Base-by-base conservation (phyloP, 2,888 invertebrate genomes). In the Adineta ricciae region DNA sequence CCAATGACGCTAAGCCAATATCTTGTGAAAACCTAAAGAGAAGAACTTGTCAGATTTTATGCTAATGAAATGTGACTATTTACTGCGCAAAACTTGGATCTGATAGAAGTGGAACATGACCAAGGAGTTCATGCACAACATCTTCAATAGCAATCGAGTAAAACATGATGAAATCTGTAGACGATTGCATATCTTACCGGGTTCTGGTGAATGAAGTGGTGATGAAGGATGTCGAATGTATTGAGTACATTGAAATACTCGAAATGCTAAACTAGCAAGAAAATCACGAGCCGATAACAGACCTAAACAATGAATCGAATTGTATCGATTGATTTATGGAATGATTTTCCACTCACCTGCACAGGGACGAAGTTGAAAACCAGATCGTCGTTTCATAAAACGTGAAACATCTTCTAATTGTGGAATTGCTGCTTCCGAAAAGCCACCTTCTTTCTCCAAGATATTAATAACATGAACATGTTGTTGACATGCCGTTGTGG, bases 241-340 rank as follows among this genome's bases (percentile, higher is more conserved):
- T 92, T 99, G 99, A 73, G 99, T 99, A 90, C 98, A 98, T 92
- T 99, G 99, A 93, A 99, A 99, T 88, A 99, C 95, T 87, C 99
- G 93, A 93, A 98, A 99, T 32, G 99, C 98, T 87, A 99, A 93
- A 83, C 98, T 97, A 54, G 99, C 96, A 86, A 99, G 93, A 92
- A 99, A 99, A 91, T 99, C 99, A 84, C 99, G 93, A 54, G 99
- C 96, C 0, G 97, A 97, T 87, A 99, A 92, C 7, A 99, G 93
- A 83, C 99, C 99, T 83, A 99, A 27, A n/a, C n/a, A n/a, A n/a
- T 32, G 21, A 11, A 46, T 64, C 7, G 32, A 64, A 14, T 19
- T 19, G 24, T 8, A 8, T 46, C 46, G 46, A 16, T 32, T 64
- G 27, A 84, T 0, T 8, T 27, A 32, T 27, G 46, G 84, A 14